Base-by-base conservation (phyloP, 1,140 invertebrate species). In the Dinoponera quadriceps region DNA sequence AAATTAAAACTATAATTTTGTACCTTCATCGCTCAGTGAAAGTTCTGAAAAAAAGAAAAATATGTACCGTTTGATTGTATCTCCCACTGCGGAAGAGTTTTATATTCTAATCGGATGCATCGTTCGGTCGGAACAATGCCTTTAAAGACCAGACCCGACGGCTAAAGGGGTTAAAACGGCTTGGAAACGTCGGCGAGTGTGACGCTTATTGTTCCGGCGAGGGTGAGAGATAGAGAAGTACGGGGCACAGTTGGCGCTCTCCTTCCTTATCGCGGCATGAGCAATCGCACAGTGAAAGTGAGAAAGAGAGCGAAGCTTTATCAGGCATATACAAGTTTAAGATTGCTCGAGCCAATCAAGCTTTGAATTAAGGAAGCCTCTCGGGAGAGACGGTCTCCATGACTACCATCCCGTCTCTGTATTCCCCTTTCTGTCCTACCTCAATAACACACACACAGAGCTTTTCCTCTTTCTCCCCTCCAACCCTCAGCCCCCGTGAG, bases 331-430 rank as follows among this genome's bases (percentile, higher is more conserved):
- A 80, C 62, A 77, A 86, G 80, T 88, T 89, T 86, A 74, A 86
- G 74, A 88, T 88, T 72, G 85, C 75, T 60, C 48, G 44, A 65
- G 62, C 75, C 81, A 88, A 89, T 86, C 77, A 85, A 83, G 80
- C 44, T 55, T 81, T 81, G 71, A 85, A 88, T 88, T 88, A 88
- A 84, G 87, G 59, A 77, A 89, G 68, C 33, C 83, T 82, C 83
- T 78, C 20, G 86, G 65, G 80, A 22, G 86, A 59, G 80, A 22
- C 20, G 81, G 87, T 89, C 71, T 75, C 86, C 87, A 89, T 89
- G 84, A 62, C 84, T 86, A 88, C 84, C 78, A 71, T 38, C 68
- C 60, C 38, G n/a, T 85, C 68, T 80, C 63, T 60, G 66, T 74
- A 80, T 88, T 20, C 49, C 71, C 38, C 68, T 80, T 85, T 85